Conservation (phyloP, 2,888 invertebrate species). For the Notocelia uddmanniana region DNA sequence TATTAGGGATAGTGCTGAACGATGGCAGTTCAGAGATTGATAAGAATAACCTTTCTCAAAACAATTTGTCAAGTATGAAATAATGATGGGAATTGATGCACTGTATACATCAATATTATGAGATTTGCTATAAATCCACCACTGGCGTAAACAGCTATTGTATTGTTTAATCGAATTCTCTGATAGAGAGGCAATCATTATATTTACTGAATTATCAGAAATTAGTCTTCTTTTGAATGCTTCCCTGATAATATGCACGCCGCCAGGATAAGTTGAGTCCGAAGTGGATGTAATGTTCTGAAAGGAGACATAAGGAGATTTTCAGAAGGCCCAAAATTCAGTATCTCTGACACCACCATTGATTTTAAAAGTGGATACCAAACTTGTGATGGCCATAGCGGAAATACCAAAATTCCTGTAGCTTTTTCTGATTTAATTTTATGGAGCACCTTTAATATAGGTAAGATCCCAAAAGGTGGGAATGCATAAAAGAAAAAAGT, state of each 20-base stretch:
- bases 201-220: conserved; percentile 7
- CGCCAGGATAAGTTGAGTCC: conserved; percentile 39
- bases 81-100: background rate
- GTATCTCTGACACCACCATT: conserved; percentile 16
- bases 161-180: conserved; percentile 18
- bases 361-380: conserved; percentile 41
- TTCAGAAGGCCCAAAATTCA: conserved; percentile 33
- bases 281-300: conserved; percentile 43
- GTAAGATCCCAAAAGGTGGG: conserved; percentile 43
- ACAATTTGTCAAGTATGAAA: background rate
- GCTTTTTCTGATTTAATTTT: conserved; percentile 39
- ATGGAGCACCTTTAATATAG: conserved; percentile 38
- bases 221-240: conserved; percentile 21
- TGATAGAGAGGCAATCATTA: conserved; percentile 27
- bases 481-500: conserved; percentile 45
- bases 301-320: conserved; percentile 37
- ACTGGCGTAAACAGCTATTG: conserved; percentile 5
- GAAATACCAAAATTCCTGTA: conserved; percentile 42
- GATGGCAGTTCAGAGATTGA: conserved; percentile 5
- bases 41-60: background rate
- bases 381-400: conserved; percentile 41
- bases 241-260: conserved; percentile 40
- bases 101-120: conserved; percentile 7
- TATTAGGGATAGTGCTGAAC: background rate
- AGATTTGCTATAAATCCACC: conserved; percentile 15